Percentiles rank a stretch among this genome's conserved stretches.
Evolutionary conservation across 2,113 vertebrate species (phyloP).

Genomic region (Bostrychus sinensis): DNA sequence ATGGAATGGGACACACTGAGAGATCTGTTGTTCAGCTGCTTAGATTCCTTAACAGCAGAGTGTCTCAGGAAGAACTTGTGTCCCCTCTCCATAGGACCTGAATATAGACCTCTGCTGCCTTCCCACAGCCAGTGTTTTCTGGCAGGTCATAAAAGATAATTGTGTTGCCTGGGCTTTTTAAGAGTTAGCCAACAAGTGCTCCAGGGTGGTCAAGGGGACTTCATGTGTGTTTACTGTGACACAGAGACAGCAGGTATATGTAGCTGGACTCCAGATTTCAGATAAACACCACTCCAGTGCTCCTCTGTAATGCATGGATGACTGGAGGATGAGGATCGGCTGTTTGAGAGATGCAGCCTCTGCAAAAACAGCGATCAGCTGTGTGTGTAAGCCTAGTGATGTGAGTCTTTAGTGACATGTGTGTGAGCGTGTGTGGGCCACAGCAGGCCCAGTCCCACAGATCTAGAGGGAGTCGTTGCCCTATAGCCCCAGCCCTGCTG

Average conservation of each 20-base stretch:
- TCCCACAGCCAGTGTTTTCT: conserved; percentile 75
- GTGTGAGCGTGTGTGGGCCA: conserved; percentile 61
- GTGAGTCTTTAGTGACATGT: conserved; percentile 18
- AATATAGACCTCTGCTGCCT: conserved; percentile 51
- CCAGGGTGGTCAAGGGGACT: conserved; percentile 73
- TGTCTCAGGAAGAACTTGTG: conserved; percentile 39
- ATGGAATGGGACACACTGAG: neutral
- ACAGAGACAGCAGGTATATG: conserved; percentile 55
- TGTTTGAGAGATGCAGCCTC: conserved; percentile 24
- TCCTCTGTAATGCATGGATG: conserved; percentile 51
- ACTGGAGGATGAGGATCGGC: conserved; percentile 18
- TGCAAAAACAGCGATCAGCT: neutral
- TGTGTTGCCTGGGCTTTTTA: conserved; percentile 80
- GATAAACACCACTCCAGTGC: conserved; percentile 50
- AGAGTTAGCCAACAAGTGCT: conserved; percentile 73
- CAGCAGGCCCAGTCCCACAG: conserved; percentile 45
- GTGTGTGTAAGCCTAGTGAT: conserved; percentile 7
- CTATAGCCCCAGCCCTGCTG: conserved; percentile 62
- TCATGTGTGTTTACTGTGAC: conserved; percentile 64
- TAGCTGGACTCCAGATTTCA: conserved; percentile 44
- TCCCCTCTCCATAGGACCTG: conserved; percentile 22
- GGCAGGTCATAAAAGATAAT: conserved; percentile 85
- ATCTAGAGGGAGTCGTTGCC: conserved; percentile 72
- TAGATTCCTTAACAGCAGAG: conserved; percentile 22
- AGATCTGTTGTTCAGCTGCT: neutral